Evolutionary conservation across 37 sponge, comb jelly and placozoan genomes (phyloP).

Genomic region (Halichondria panicea): DNA sequence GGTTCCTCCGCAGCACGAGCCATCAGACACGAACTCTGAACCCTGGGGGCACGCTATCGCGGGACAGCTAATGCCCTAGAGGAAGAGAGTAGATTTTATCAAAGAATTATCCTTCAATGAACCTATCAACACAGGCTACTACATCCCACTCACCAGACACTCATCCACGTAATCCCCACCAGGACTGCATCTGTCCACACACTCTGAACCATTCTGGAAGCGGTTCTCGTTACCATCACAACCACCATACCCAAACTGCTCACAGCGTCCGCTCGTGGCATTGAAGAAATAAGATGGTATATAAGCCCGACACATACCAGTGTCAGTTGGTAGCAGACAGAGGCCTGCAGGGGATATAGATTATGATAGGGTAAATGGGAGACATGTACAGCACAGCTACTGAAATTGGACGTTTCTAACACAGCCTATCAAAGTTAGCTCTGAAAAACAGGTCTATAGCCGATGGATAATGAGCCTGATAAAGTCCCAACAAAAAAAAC

Average conservation of each 20-base stretch:
- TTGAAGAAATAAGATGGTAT: slow-evolving; percentile 41
- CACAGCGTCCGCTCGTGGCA: slow-evolving; percentile 29
- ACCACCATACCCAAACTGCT: slow-evolving; percentile 42
- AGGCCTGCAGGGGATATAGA: neutral
- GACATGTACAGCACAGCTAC: neutral
- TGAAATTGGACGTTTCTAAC: neutral
- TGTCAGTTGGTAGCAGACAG: slow-evolving; percentile 3
- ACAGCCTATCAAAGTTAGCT: no score
- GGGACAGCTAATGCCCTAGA: no score
- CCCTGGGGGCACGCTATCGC: no score
- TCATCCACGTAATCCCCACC: slow-evolving; percentile 10
- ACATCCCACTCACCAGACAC: neutral
- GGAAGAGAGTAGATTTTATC: no score
- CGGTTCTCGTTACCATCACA: slow-evolving; percentile 50
- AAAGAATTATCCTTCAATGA: no score
- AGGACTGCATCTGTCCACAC: slow-evolving; percentile 4
- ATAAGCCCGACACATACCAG: slow-evolving; percentile 7
- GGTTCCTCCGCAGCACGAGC: no score
- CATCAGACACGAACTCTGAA: no score
- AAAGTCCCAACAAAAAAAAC: no score
- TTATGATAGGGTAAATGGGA: neutral
- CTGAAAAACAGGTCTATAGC: no score
- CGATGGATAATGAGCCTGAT: no score
- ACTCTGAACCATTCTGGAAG: slow-evolving; percentile 1
- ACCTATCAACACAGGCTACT: no score